phyloP scores from a whole-genome alignment of 2,888 invertebrate species.

The Adelognathus sp. region DNA sequence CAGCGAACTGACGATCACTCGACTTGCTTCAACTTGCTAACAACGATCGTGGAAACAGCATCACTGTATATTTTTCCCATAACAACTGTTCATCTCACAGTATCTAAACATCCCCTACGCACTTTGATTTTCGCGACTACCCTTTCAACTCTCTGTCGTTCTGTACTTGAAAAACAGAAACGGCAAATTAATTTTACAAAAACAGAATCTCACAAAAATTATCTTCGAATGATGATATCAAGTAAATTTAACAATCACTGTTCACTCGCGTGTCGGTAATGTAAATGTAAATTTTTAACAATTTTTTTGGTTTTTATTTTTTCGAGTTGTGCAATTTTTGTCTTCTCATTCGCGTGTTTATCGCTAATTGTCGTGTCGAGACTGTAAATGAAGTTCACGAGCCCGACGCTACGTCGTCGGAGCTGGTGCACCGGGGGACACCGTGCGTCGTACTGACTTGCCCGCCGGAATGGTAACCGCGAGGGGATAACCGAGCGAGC shows the following conservation, averaged over 20 bases:
- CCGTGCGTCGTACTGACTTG: conserved; percentile 70
- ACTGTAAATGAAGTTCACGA: conserved; percentile 24
- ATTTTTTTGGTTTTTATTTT: neutral
- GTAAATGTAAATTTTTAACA: neutral
- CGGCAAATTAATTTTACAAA: too few species aligned
- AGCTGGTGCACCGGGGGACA: conserved; percentile 64
- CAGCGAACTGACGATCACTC: neutral
- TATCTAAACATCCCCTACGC: neutral
- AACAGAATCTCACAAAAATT: too few species aligned
- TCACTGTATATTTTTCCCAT: conserved; percentile 17
- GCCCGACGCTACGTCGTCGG: conserved; percentile 48
- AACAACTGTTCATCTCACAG: neutral
- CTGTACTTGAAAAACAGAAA: too few species aligned
- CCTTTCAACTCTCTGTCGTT: too few species aligned
- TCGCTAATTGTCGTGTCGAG: neutral
- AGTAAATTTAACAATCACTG: neutral
- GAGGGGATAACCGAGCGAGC: conserved; percentile 40
- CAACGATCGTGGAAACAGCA: neutral
- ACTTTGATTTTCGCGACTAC: too few species aligned
- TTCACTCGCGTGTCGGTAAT: neutral
- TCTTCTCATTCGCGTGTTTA: neutral
- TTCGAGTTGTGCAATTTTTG: neutral
- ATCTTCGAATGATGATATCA: neutral
- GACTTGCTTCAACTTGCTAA: neutral
- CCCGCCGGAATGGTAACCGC: conserved; percentile 24